Conservation (phyloP, 2,888 invertebrate genomes). For the Carabus problematicus region DNA sequence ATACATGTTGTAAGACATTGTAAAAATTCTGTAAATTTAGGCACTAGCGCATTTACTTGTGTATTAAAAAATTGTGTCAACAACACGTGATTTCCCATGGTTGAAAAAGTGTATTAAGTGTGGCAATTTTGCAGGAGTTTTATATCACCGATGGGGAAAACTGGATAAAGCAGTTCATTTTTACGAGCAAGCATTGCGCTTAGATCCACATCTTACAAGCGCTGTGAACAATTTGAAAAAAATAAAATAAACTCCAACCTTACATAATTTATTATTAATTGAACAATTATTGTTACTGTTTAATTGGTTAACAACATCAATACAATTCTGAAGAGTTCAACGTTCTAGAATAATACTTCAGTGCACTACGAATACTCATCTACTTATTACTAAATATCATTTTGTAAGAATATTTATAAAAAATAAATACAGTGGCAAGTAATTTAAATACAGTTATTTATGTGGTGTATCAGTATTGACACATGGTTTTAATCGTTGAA, state of each 20-base stretch:
- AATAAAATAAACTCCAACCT: conserved; percentile 51
- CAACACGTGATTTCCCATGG: conserved; percentile 1
- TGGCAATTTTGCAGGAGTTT: conserved; percentile 69
- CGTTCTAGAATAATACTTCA: conserved; percentile 38
- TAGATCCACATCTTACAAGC: conserved; percentile 74
- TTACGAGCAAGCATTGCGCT: conserved; percentile 76
- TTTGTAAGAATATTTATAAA: conserved; percentile 41
- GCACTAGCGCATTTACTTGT: too few relatives aligned
- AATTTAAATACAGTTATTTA: conserved; percentile 40
- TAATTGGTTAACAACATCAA: conserved; percentile 31
- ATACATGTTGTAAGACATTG: too few relatives aligned
- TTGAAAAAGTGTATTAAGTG: background rate
- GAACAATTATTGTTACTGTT: conserved; percentile 31
- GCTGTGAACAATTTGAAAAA: conserved; percentile 74
- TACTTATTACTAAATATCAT: conserved; percentile 33
- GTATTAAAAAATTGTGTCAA: background rate
- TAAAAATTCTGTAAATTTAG: too few relatives aligned
- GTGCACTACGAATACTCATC: conserved; percentile 29
- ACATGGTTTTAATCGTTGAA: conserved; percentile 34
- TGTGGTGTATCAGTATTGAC: conserved; percentile 37
- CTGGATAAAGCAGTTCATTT: conserved; percentile 73
- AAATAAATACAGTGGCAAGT: conserved; percentile 43
- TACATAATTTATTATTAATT: conserved; percentile 28
- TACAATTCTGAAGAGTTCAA: conserved; percentile 37
- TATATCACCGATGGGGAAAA: conserved; percentile 93